Evolutionary conservation across 2,797 vertebrate genomes (phyloP), one percentile per base, ranked within the genome.

Genomic region (Channallabes apus): DNA sequence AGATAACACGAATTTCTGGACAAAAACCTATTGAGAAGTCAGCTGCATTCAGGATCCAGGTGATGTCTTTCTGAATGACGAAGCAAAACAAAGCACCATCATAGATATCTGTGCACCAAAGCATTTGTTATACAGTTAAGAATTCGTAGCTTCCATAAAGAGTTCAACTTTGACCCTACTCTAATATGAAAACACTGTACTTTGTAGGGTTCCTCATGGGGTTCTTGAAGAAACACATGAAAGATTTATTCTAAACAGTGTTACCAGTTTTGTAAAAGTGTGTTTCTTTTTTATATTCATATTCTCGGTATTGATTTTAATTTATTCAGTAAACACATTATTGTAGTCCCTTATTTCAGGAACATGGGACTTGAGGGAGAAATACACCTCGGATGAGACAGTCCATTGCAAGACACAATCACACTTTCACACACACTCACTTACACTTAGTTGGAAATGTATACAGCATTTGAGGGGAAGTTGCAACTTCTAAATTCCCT

Each of bases 11-110:
- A 78, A 24, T 61, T 61, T 41, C 22, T 79, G 32, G 32, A 62
- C 32, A 79, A 79, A 79, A 79, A 24, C 22, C 58, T 38, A 79
- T 62, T 79, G 20, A 62, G 12, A 38, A n/a, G 6, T 79, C 12
- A 3, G 59, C 4, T 62, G 20, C 35, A 61, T 62, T 62, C 76
- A 62, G 32, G 56, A 38, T n/a, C 58, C 76, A 62, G 56, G 76
- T 79, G 58, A 79, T 17, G 22, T n/a, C 32, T 22, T 61, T 32
- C 56, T 79, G 58, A 79, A 79, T 41, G 22, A 24, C 22, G 58
- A 62, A 38, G 58, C 22, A 62, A 62, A 79, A 62, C 58, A 61
- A 78, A 61, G 22, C 32, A 62, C 6, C 12, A n/a, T 79, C 22
- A 35, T 59, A 22, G 59, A 15, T 78, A 61, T 0, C 20, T n/a